Evolutionary conservation across 2,113 vertebrate genomes (phyloP), one percentile per base, ranked within the genome.

Genomic region (Suncus etruscus): DNA sequence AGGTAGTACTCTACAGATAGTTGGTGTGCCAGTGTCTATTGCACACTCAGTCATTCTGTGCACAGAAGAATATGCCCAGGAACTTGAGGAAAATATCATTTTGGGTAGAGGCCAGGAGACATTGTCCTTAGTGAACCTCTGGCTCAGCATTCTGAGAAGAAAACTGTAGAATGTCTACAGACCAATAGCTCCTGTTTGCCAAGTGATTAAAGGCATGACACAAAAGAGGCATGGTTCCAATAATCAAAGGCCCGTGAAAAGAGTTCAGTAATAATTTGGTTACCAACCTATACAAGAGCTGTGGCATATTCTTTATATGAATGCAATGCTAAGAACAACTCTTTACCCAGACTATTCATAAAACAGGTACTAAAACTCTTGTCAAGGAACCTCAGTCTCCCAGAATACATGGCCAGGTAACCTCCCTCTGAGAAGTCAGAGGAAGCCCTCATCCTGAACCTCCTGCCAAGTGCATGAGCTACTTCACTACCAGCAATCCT

Each of bases 221-320:
- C 48, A 83, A 87, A 94, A 78, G 83, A 81, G 31, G 39, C 16
- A 75, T 31, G 45, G 58, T 48, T 94, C 61, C 63, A 0, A 47
- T 76, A 78, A 83, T 75, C 32, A 66, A 84, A 91, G 16, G 11
- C 9, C 31, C 27, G 50, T 48, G 51, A 79, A 89, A 77, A 87
- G 11, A 84, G 32, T n/a, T 86, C 27, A 65, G 80, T 83, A 89
- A 58, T 32, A 83, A 29, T 89, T 79, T 73, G 66, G 87, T 32
- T 6, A 69, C 9, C 65, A 81, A 32, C 8, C 24, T 51, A 68
- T 70, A 8, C 6, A 63, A 73, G 50, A 72, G 75, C 61, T 70
- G 50, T 31, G 12, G 24, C n/a, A 86, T 50, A 14, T 74, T 89
- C 58, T 63, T 0, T 47, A 32, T 14, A 51, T 22, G 2, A 20